These are phyloP conservation scores for Enteromius treurensis DNA, from an alignment of 2,797 vertebrate genomes.

Conservation along the genomic window DNA sequence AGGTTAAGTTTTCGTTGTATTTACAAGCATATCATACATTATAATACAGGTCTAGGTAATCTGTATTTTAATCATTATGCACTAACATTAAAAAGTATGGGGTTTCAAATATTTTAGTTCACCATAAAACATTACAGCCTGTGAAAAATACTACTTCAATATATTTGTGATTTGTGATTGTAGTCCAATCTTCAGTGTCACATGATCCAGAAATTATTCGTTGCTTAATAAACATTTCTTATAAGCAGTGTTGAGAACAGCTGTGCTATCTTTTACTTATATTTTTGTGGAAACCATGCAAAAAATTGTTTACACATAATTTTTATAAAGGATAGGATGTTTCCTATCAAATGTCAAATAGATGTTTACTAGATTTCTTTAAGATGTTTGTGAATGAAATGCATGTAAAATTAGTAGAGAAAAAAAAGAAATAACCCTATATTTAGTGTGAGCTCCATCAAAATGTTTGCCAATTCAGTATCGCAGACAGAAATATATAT, in stretches of 20 bases:
- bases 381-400: too few species aligned
- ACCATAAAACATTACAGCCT: not conserved
- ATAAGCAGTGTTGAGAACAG: not conserved
- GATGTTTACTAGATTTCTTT: too few species aligned
- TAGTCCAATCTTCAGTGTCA: not conserved
- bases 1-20: constrained; percentile 68
- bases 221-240: not conserved
- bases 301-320: too few species aligned
- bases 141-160: not conserved
- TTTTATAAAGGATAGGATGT: too few species aligned
- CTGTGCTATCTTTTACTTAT: not conserved
- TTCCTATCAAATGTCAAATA: too few species aligned
- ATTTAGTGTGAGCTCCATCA: too few species aligned
- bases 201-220: not conserved
- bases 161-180: not conserved
- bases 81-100: not conserved
- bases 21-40: not conserved
- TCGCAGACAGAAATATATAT: not conserved
- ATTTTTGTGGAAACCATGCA: too few species aligned
- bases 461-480: not conserved
- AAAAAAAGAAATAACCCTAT: too few species aligned
- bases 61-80: not conserved
- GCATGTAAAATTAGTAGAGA: too few species aligned
- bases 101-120: not conserved
- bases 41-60: not conserved